Percentiles rank a stretch among this genome's conserved stretches.
phyloP scores from a whole-genome alignment of 1,140 invertebrate species.

The Spodoptera frugiperda region DNA sequence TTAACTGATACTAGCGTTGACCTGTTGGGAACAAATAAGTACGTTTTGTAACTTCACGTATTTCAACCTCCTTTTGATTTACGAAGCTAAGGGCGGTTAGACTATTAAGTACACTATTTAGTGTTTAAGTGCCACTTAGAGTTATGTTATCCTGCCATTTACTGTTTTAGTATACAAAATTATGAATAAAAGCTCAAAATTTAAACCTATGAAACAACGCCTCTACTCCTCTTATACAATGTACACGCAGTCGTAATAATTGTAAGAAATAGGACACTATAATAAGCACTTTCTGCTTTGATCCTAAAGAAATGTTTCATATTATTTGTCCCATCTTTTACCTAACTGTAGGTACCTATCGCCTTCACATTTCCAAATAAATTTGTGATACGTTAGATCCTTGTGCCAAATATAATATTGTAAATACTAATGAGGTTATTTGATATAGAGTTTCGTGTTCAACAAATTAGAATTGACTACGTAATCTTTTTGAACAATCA shows the following conservation, averaged over 20 bases:
- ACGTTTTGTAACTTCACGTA: conserved; percentile 50
- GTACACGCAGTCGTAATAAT: neutral
- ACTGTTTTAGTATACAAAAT: neutral
- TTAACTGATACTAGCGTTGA: conserved; percentile 54
- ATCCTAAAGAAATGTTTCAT: neutral
- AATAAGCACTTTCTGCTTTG: neutral
- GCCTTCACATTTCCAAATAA: conserved; percentile 24
- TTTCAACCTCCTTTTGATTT: conserved; percentile 38
- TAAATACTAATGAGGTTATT: conserved; percentile 48
- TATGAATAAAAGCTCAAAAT: neutral
- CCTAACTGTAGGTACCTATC: neutral
- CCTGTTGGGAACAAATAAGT: conserved; percentile 60
- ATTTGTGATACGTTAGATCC: conserved; percentile 34
- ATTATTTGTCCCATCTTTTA: no score
- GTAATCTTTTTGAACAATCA: conserved; percentile 29
- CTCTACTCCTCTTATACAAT: neutral
- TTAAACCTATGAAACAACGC: neutral
- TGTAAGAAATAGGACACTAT: neutral
- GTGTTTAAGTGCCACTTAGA: conserved; percentile 16
- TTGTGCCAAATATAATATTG: conserved; percentile 54
- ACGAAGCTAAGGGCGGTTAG: conserved; percentile 16
- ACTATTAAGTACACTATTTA: conserved; percentile 10
- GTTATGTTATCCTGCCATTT: conserved; percentile 20
- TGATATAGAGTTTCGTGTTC: conserved; percentile 43
- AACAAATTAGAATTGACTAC: conserved; percentile 44